phyloP scores from a whole-genome alignment of 1,140 invertebrate genomes.

The Pararge aegeria region DNA sequence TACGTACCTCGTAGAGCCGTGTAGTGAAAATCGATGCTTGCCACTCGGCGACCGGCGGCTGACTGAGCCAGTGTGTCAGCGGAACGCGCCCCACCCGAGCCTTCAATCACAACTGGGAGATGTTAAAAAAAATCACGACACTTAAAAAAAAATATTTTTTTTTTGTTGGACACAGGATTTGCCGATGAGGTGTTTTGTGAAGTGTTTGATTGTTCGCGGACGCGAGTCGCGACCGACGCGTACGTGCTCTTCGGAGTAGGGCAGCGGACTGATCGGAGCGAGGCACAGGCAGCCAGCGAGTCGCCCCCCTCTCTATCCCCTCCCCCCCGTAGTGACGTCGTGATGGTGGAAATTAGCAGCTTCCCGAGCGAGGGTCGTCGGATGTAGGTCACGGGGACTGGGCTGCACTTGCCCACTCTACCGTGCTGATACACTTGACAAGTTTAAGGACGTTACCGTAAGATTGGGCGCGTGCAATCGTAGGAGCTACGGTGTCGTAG shows the following conservation, averaged over 20 bases:
- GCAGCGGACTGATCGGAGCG: slow-evolving; percentile 57
- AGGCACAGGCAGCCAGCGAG: slow-evolving; percentile 52
- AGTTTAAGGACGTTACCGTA: slow-evolving; percentile 74
- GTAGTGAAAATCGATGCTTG: slow-evolving; percentile 71
- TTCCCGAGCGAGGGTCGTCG: slow-evolving; percentile 74
- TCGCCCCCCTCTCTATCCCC: slow-evolving; percentile 38
- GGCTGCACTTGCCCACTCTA: slow-evolving; percentile 73
- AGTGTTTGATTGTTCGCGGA: slow-evolving; percentile 35
- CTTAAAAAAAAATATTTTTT: slow-evolving; percentile 52
- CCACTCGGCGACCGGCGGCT: slow-evolving; percentile 67
- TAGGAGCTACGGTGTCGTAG: slow-evolving; percentile 46
- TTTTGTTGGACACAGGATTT: slow-evolving; percentile 48
- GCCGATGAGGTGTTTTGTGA: slow-evolving; percentile 47
- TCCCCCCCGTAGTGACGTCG: slow-evolving; percentile 60
- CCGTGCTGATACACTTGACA: slow-evolving; percentile 71
- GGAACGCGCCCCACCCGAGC: slow-evolving; percentile 67
- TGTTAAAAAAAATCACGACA: slow-evolving; percentile 1
- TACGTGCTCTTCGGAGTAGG: slow-evolving; percentile 50
- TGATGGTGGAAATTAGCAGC: slow-evolving; percentile 76
- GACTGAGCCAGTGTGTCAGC: slow-evolving; percentile 75
- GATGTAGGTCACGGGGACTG: slow-evolving; percentile 78
- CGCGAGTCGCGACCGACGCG: slow-evolving; percentile 35
- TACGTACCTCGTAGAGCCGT: slow-evolving; percentile 69
- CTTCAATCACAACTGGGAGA: slow-evolving; percentile 56
- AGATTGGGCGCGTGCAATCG: slow-evolving; percentile 50